Evolutionary conservation across 2,888 invertebrate genomes (phyloP), one percentile per base, ranked within the genome.

Genomic region (Endomychus coccineus): DNA sequence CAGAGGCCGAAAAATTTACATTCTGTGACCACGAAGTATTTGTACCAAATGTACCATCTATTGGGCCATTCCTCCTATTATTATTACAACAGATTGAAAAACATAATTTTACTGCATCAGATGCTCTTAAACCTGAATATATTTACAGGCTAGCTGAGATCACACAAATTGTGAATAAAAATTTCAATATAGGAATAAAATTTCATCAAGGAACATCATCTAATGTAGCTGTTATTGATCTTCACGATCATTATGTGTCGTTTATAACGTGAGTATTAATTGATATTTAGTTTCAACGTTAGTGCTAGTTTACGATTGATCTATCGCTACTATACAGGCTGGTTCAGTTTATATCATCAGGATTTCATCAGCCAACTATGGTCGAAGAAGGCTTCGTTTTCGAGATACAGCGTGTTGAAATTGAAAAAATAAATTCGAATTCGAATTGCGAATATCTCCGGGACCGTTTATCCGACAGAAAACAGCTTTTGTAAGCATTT

Each of bases 221-320:
- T 4, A 78, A 76, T 41, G 69, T 83, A 19, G 77, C 78, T 24
- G 76, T 74, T 30, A 72, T 78, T 43, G 83, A 83, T 63, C 67
- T 70, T 37, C 61, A 70, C 49, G 83, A 82, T 54, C 70, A 75
- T 25, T 83, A 83, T 64, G 74, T 78, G 25, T 77, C 81, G 6
- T 65, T 80, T 36, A 73, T 80, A 44, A 78, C 75, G 83, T 83
- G 59, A 69, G 75, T 40, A 9, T n/a, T 24, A n/a, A n/a, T n/a
- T n/a, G n/a, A n/a, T n/a, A n/a, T n/a, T n/a, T n/a, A n/a, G n/a
- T n/a, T n/a, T n/a, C n/a, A n/a, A n/a, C n/a, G n/a, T n/a, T n/a
- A n/a, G n/a, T n/a, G n/a, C n/a, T n/a, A n/a, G n/a, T n/a, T n/a
- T n/a, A n/a, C n/a, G n/a, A n/a, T n/a, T n/a, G n/a, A n/a, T n/a